Conservation (phyloP, 1,140 invertebrate species). For the Drosophila mauritiana region DNA sequence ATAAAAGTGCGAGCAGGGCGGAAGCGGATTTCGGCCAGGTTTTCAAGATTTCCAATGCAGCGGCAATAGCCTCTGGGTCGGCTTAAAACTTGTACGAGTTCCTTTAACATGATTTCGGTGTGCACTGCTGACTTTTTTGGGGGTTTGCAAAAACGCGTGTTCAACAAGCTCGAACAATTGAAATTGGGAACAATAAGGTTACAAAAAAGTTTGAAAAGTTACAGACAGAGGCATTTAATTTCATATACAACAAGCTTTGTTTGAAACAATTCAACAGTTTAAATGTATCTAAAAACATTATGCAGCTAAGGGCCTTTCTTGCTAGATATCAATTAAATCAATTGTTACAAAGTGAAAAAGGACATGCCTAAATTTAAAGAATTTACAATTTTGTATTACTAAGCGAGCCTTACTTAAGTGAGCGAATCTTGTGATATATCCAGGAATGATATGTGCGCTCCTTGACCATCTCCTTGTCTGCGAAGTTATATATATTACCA, state of each 20-base stretch:
- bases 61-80: constrained; percentile 38
- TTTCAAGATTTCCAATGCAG: constrained; percentile 61
- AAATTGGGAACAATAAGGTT: constrained; percentile 2
- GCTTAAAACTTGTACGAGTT: constrained; percentile 78
- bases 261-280: constrained; percentile 1
- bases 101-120: constrained; percentile 63
- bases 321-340: no score
- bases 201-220: neutral
- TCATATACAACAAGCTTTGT: no score
- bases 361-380: neutral
- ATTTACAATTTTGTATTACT: neutral
- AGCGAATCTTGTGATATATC: constrained; percentile 73
- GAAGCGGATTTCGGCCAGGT: constrained; percentile 44
- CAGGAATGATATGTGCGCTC: constrained; percentile 73
- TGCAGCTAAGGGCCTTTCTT: neutral
- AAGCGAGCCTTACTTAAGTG: constrained; percentile 41
- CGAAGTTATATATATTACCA: constrained; percentile 10
- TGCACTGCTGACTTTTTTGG: constrained; percentile 40
- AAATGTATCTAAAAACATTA: neutral
- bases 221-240: neutral
- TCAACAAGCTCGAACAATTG: constrained; percentile 36
- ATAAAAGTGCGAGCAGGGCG: constrained; percentile 44
- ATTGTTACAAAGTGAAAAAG: neutral
- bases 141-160: constrained; percentile 45
- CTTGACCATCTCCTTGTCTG: constrained; percentile 73